Conservation (phyloP, 2,888 invertebrate genomes). For the Heteromyza rotundicornis region DNA sequence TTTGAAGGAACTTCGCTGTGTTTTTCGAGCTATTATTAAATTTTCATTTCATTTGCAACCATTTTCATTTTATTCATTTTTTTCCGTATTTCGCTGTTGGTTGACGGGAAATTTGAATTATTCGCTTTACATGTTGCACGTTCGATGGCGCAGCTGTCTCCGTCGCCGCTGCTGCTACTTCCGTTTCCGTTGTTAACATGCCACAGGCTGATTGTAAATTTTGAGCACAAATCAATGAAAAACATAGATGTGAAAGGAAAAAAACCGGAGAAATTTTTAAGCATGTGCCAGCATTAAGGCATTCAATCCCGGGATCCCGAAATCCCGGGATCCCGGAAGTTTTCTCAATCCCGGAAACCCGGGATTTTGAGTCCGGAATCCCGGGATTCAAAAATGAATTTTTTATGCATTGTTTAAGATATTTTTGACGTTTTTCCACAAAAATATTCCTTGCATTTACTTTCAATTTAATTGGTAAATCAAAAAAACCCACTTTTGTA, state of each 20-base stretch:
- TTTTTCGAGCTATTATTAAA: constrained; percentile 7
- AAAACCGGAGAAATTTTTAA: neutral
- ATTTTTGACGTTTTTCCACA: too few species aligned
- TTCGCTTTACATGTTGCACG: constrained; percentile 13
- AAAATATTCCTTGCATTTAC: too few species aligned
- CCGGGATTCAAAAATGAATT: too few species aligned
- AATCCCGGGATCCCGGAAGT: too few species aligned
- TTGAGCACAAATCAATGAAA: constrained; percentile 8
- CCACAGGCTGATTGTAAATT: constrained; percentile 4
- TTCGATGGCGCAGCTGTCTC: neutral
- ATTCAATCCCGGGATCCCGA: too few species aligned
- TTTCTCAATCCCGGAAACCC: too few species aligned
- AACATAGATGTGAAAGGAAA: neutral
- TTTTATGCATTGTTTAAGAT: too few species aligned
- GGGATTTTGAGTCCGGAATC: too few species aligned
- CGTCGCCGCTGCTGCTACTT: neutral
- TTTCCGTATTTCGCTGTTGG: neutral
- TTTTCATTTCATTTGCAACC: constrained; percentile 14
- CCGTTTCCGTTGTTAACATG: constrained; percentile 15
- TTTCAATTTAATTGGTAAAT: too few species aligned
- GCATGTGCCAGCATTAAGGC: too few species aligned
- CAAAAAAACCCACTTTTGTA: too few species aligned
- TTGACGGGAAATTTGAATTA: constrained; percentile 5
- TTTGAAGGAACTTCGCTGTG: neutral
- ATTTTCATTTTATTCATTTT: neutral